Evolutionary conservation across 2,888 invertebrate genomes (phyloP).

Genomic region (Dromius quadrimaculatus): DNA sequence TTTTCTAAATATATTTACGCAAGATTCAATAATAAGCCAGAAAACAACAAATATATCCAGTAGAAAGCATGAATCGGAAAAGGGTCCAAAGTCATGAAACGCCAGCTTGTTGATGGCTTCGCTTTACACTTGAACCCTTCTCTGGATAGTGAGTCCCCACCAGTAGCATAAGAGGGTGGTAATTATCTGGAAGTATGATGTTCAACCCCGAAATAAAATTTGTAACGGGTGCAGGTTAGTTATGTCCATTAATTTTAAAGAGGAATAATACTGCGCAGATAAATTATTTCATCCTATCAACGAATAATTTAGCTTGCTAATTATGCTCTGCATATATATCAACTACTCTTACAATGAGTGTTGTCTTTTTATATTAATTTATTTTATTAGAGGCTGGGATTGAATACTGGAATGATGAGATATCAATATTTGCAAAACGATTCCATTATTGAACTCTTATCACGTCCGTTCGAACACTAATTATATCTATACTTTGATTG

Average conservation of each 20-base stretch:
- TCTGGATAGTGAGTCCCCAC: neutral
- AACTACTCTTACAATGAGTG: slow-evolving; percentile 12
- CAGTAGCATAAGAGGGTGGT: slow-evolving; percentile 3
- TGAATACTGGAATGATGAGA: neutral
- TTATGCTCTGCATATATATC: slow-evolving; percentile 39
- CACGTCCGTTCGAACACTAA: no score
- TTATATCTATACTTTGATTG: no score
- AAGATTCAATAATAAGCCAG: slow-evolving; percentile 26
- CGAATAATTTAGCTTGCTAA: slow-evolving; percentile 40
- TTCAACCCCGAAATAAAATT: slow-evolving; percentile 3
- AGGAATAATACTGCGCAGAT: slow-evolving; percentile 41
- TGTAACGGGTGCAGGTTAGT: slow-evolving; percentile 9
- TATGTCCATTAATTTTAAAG: slow-evolving; percentile 43
- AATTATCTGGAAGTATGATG: slow-evolving; percentile 31
- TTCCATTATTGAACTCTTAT: slow-evolving; percentile 11
- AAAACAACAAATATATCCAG: slow-evolving; percentile 34
- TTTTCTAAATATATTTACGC: neutral
- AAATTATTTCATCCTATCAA: slow-evolving; percentile 43
- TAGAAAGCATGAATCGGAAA: slow-evolving; percentile 17
- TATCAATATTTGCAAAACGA: slow-evolving; percentile 3
- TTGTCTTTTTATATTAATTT: slow-evolving; percentile 35
- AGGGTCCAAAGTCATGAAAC: slow-evolving; percentile 13
- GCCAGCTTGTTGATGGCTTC: slow-evolving; percentile 14
- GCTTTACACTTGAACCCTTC: neutral
- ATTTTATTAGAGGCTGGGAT: slow-evolving; percentile 17